Conservation (phyloP, 2,888 invertebrate species). For the Tolmerus cingulatus region DNA sequence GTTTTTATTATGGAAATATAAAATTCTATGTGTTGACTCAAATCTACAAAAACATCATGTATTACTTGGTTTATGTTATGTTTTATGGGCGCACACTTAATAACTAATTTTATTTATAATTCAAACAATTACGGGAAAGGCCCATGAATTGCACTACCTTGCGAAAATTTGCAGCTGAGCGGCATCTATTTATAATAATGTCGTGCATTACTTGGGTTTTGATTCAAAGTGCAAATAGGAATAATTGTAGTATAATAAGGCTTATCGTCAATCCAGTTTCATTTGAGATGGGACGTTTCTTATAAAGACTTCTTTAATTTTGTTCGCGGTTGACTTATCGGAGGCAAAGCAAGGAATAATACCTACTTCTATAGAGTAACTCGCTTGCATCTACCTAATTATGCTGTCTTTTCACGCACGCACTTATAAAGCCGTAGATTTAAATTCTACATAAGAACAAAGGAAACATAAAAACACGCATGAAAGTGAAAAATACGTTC, state of each 20-base stretch:
- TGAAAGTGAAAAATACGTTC: conserved; percentile 34
- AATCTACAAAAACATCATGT: background rate
- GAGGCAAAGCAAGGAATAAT: background rate
- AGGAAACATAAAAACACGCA: conserved; percentile 30
- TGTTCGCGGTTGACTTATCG: background rate
- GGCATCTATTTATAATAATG: background rate
- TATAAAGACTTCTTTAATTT: background rate
- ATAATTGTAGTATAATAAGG: background rate
- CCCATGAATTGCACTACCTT: too few relatives aligned
- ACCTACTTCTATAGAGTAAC: background rate
- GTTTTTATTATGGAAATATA: background rate
- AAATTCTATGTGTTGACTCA: background rate
- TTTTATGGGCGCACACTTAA: background rate
- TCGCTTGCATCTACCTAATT: background rate
- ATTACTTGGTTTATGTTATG: background rate
- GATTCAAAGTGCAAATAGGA: background rate
- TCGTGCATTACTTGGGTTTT: background rate
- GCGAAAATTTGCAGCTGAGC: background rate
- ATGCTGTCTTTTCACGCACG: conserved; percentile 31
- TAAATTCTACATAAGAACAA: background rate
- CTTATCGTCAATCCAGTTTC: background rate
- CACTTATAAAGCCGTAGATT: conserved; percentile 20
- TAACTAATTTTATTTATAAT: background rate
- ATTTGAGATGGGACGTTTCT: background rate
- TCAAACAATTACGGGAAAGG: too few relatives aligned